Evolutionary conservation across 2,113 vertebrate genomes (phyloP), one percentile per base, ranked within the genome.

Genomic region (Microcebus lehilahytsara): DNA sequence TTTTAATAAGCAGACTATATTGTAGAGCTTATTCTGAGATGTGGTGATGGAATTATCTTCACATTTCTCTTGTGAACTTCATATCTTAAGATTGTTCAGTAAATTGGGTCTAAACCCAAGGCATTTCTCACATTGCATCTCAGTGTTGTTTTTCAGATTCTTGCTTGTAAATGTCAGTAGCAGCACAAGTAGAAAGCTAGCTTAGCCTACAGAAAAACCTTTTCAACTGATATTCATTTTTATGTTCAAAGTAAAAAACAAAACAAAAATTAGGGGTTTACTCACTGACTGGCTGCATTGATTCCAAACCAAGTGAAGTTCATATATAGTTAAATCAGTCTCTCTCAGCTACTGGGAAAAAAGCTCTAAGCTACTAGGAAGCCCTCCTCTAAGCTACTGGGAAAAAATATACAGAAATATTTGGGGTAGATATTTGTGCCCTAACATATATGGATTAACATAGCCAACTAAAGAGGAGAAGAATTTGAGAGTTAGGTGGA

Each of bases 41-140:
- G 37, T 27, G 14, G 42, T 51, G 17, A 80, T 56, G 0, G 32
- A 77, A 77, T 64, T 71, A 80, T 20, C 49, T 89, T 7, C 22
- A 85, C 13, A 25, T 46, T n/a, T 53, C 25, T 80, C 7, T 80
- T 79, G 46, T 30, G 56, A 53, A 92, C 25, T 64, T 89, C 3
- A 6, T 51, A 46, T 71, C 20, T 74, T 91, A 88, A 72, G 16
- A 49, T 17, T 5, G 34, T 7, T 19, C 97, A 97, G n/a, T 60
- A 97, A 97, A 95, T 64, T 42, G 1, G 10, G 88, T 96, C 97
- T 94, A 96, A 93, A 94, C 40, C 64, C 37, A 67, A 95, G 87
- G 92, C 72, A 6, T 97, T 97, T 94, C 96, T 94, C 81, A 96
- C 8, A 34, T 34, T 1, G 11, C 30, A 75, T 46, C 32, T 91